phyloP scores from a whole-genome alignment of 2,113 vertebrate species.

The Ondatra zibethicus region DNA sequence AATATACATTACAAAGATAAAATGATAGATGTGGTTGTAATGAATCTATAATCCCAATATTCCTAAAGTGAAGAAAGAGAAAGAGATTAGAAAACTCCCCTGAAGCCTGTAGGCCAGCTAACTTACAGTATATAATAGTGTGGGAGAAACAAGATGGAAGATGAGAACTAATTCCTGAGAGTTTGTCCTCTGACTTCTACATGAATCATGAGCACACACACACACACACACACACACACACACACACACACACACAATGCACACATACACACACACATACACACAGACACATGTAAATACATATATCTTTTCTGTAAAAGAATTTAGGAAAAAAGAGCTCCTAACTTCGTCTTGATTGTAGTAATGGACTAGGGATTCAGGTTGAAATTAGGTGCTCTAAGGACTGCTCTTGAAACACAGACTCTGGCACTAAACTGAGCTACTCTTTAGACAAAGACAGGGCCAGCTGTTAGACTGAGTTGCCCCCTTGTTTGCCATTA shows the following conservation, averaged over 20 bases:
- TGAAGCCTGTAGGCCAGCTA: no score
- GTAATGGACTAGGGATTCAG: background rate
- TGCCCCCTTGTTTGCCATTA: fast-evolving
- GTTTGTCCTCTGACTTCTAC: background rate
- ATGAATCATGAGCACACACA: background rate
- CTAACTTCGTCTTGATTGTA: background rate
- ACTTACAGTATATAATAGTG: background rate
- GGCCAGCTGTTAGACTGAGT: background rate
- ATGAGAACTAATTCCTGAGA: background rate
- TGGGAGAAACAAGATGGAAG: background rate
- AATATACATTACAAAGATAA: background rate
- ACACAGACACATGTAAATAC: no score
- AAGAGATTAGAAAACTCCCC: background rate
- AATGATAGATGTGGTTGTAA: background rate
- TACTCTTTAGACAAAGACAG: background rate
- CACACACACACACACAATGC: no score
- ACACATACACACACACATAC: no score
- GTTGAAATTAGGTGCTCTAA: background rate
- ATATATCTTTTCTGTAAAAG: background rate
- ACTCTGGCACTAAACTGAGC: background rate
- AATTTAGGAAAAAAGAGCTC: background rate
- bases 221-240: no score
- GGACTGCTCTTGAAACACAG: background rate
- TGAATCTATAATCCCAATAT: background rate
- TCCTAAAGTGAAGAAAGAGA: background rate